Base-by-base conservation (phyloP, 1,140 invertebrate genomes). In the Saccostrea glomerata region DNA sequence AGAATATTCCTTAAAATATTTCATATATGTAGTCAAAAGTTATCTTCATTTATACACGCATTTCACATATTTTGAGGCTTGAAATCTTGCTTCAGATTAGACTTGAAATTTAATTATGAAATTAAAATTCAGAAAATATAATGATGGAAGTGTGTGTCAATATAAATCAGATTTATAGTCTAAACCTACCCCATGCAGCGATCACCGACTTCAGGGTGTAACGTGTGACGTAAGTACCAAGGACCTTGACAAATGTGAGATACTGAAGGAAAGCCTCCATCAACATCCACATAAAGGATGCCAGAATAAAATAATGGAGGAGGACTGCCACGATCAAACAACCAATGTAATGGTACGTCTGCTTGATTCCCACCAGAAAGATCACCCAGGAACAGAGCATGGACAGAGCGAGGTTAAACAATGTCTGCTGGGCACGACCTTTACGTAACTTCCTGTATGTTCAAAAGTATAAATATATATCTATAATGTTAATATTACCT, bases 201-300 rank as follows among this genome's bases (percentile, higher is more conserved):
- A 95, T 58, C 2, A 93, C 92, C 11, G 95, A 95, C 90, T 95
- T 96, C 56, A 93, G 87, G 0, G 93, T 93, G 90, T 94, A 96
- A 15, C 93, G 88, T 5, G 95, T 93, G 73, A 95, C 94, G 90
- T 96, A 94, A 13, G 95, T 95, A 6, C 95, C 94, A 30, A 96
- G 92, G 12, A 96, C 94, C 89, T 95, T 95, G 40, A 96, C 95
- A 89, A 96, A 95, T 20, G 94, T 94, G 4, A 95, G 91, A 86
- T 96, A 96, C 90, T 95, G 95, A 36, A 95, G 89, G 25, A 95
- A 92, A 0, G 94, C 95, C 90, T 95, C 95, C 36, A 96, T 94
- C 58, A 95, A 91, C 95, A 96, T 96, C 95, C 95, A 96, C 73
- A 94, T 92, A 87, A 96, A 96, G 0, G 95, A 94, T 0, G 94